Base-by-base conservation (phyloP, 1,140 invertebrate genomes). In the Ladona fulva region DNA sequence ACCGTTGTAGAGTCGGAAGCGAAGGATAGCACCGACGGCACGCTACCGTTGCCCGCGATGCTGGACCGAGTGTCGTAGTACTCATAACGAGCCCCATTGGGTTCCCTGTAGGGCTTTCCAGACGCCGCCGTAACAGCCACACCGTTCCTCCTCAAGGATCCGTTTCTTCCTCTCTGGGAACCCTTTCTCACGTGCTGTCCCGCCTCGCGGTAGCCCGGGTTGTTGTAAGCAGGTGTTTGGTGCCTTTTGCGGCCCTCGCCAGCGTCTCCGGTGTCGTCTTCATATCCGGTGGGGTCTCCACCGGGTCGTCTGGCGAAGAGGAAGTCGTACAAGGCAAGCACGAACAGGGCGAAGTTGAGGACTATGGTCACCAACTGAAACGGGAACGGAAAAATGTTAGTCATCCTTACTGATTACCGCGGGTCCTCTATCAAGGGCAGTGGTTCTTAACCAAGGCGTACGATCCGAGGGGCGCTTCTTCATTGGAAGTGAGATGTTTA, bases 91-190 rank as follows among this genome's bases (percentile, higher is more conserved):
- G 88, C 88, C 16, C 74, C 19, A 3, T 80, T 84, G 19, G 80
- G 37, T 0, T 37, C 29, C 8, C 29, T 37, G 83, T 94, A 94
- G 0, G 93, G 93, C 82, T 93, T 93, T 0, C 92, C 93, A 29
- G 92, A 93, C 16, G 92, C 91, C 82, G 93, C 92, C 3, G 93
- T 94, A 88, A 95, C 91, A 74, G 93, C 93, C 80, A 94, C 90
- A 37, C 84, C 84, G 19, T 74, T 66, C 24, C 52, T 66, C 42
- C 42, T 14, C 29, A 37, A 1, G 1, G 29, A 37, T 37, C 29
- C 29, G 29, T 37, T 37, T 8, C 29, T 37, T 37, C 29, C 29
- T 8, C 29, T 37, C 29, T 37, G 29, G 25, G n/a, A 12, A 24
- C 42, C 52, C 16, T 66, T 22, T 22, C 42, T 42, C 24, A n/a